Percentiles rank a stretch among this genome's conserved stretches.
These are phyloP conservation scores for Sminthurides bifidus DNA, from an alignment of 1,140 invertebrate species.

Conservation along the genomic window DNA sequence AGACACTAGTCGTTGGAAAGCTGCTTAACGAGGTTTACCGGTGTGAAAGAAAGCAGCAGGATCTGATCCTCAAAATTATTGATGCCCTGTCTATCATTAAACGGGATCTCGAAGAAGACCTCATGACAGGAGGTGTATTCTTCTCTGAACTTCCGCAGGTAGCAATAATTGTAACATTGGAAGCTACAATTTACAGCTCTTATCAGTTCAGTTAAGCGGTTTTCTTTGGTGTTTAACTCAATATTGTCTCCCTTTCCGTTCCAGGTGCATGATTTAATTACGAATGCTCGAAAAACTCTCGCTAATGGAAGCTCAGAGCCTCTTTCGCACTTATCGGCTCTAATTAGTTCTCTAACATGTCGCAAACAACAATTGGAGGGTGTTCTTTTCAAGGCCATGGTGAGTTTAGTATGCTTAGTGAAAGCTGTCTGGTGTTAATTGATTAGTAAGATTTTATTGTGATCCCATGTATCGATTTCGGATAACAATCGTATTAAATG, in stretches of 20 bases:
- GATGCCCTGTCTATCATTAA: constrained; percentile 27
- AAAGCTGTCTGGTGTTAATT: background rate
- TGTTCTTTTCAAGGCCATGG: constrained; percentile 25
- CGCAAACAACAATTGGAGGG: constrained; percentile 30
- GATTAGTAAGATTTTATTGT: background rate
- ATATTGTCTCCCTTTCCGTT: background rate
- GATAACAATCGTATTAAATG: background rate
- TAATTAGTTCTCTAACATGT: constrained; percentile 27
- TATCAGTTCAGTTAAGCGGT: too few species aligned
- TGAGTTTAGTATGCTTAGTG: constrained; percentile 7
- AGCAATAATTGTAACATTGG: background rate
- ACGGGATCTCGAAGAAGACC: constrained; percentile 29
- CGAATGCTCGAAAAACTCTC: constrained; percentile 27
- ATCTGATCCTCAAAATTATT: constrained; percentile 29
- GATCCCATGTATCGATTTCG: background rate
- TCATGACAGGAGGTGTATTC: constrained; percentile 20
- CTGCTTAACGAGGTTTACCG: constrained; percentile 28
- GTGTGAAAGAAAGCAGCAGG: constrained; percentile 30
- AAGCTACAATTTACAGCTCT: background rate
- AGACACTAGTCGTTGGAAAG: constrained; percentile 23
- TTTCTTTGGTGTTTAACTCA: too few species aligned
- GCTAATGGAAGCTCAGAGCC: constrained; percentile 28
- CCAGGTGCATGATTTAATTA: constrained; percentile 27
- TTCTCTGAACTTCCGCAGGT: constrained; percentile 26
- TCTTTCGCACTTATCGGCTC: constrained; percentile 27